Conservation (phyloP, 1,140 invertebrate species). For the Mylabris phalerata region DNA sequence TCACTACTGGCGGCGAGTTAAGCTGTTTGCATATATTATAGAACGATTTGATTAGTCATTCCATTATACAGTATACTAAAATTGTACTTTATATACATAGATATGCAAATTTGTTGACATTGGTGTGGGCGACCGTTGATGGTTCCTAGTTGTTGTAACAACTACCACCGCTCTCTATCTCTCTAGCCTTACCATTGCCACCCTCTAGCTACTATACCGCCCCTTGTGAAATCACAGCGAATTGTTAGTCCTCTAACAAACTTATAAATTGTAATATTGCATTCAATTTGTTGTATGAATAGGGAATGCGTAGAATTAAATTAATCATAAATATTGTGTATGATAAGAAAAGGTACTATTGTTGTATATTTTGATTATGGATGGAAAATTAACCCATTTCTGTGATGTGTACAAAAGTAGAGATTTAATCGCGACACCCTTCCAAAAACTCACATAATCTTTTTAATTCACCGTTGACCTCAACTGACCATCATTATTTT, state of each 20-base stretch:
- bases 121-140: background rate
- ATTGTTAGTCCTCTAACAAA: constrained; percentile 20
- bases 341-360: background rate
- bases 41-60: constrained; percentile 14
- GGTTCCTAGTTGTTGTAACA: background rate
- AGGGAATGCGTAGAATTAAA: constrained; percentile 22
- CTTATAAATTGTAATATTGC: constrained; percentile 22
- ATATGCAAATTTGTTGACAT: constrained; percentile 23
- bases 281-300: constrained; percentile 27
- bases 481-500: background rate
- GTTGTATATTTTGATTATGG: background rate
- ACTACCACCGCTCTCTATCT: background rate
- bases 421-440: constrained; percentile 29
- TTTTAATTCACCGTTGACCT: constrained; percentile 10
- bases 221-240: constrained; percentile 20
- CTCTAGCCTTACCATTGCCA: background rate
- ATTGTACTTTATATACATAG: constrained; percentile 22
- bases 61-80: constrained; percentile 15
- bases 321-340: constrained; percentile 25
- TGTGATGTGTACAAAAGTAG: constrained; percentile 27
- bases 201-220: background rate
- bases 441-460: constrained; percentile 1
- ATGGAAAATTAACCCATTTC: constrained; percentile 36
- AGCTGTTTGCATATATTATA: constrained; percentile 18
- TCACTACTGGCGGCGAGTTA: constrained; percentile 13